Base-by-base conservation (phyloP, 2,113 vertebrate species). In the Hucho hucho region DNA sequence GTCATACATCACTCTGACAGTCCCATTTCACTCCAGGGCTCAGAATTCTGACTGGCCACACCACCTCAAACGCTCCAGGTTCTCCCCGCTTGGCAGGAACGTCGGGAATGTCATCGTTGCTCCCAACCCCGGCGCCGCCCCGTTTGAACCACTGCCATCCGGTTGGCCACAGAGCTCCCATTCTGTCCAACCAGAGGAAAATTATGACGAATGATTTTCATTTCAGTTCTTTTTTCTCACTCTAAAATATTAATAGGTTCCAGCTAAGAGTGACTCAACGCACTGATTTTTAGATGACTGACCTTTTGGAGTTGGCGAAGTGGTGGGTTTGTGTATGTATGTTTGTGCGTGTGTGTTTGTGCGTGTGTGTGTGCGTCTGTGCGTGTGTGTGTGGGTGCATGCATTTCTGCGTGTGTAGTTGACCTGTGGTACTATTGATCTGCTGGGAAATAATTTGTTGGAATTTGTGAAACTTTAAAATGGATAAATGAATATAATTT, bases 1-100 rank as follows among this genome's bases (percentile, higher is more conserved):
- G 64, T 75, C 84, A 86, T 88, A 84, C 83, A 91, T 90, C 90
- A 90, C 77, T 28, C 82, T 80, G 87, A 89, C 90, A 86, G 83
- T 59, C 82, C 6, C 56, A 73, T 88, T 90, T 91, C 88, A 86
- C 88, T 87, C 79, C 82, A 87, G 78, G 77, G 86, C 84, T 87
- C 87, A 77, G 85, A 90, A 89, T 90, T 86, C 80, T 79, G n/a
- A 26, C 80, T 43, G 66, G 78, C 6, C 70, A 82, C 74, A 87
- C 88, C 88, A 86, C 89, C 88, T 90, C 86, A 91, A 91, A 87
- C 85, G 58, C 69, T 75, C 65, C 49, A 82, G 76, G 64, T 80
- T 79, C 80, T 86, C 81, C 75, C 75, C 49, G 28, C 79, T 80
- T 67, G 76, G 85, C 81, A 75, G 85, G 78, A 84, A 83, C 78